Evolutionary conservation across 2,888 invertebrate genomes (phyloP), one percentile per base, ranked within the genome.

Genomic region (Epsilonema sp.): DNA sequence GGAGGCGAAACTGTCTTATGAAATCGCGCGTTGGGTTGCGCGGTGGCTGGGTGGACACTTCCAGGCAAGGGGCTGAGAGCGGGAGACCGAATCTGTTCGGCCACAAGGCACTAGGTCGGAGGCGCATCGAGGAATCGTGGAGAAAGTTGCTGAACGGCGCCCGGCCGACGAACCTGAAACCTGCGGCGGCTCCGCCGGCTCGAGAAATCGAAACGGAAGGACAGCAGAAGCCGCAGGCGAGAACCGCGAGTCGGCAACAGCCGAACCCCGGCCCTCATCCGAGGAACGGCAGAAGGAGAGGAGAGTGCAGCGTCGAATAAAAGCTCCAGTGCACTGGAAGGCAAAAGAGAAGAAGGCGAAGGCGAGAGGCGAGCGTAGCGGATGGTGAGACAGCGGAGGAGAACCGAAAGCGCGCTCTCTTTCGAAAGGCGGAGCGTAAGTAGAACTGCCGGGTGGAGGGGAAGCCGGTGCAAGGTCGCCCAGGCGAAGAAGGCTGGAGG

Each of bases 21-120:
- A 76, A 75, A 21, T 71, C 70, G 52, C 69, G 76, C 41, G 61
- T 90, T 41, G 67, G 75, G 46, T 82, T 78, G 1, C 79, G 80
- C 58, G 77, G 92, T 16, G 78, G 79, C 22, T 94, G 92, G 76
- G 82, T 97, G 59, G 80, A 97, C 23, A 84, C 94, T 37, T 97
- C 97, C 0, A 81, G 87, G 61, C 94, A 97, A 65, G 78, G 89
- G 1, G 79, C 79, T 37, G 83, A 83, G 69, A 97, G n/a, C n/a
- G n/a, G n/a, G n/a, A n/a, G n/a, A n/a, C n/a, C 97, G 0, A 90
- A 94, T 68, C 78, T 84, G 64, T 70, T 94, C 38, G 71, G 97
- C 11, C 90, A 90, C 20, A 25, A 5, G 5, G 13, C 13, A 11
- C 11, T 16, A 22, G 42, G 8, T 4, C 42, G 11, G 42, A 39